Conservation (phyloP, 2,113 vertebrate species). For the Ranitomeya variabilis region DNA sequence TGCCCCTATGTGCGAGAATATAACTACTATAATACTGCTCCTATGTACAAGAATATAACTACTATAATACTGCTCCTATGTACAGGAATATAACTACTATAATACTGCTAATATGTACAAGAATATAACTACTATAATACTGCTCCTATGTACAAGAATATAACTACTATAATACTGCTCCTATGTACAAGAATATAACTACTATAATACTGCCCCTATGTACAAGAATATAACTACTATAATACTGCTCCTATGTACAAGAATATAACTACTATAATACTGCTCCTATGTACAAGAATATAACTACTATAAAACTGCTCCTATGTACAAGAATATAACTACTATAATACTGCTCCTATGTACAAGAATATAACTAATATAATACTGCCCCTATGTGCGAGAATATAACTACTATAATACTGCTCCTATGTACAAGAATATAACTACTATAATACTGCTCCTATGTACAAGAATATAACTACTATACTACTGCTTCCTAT, state of each 20-base stretch:
- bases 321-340: not conserved
- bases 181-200: slow-evolving; percentile 13
- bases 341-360: not conserved
- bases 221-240: not conserved
- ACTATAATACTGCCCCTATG: no score
- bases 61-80: no score
- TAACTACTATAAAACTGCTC: not conserved
- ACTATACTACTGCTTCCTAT: not conserved
- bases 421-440: not conserved
- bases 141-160: not conserved
- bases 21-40: no score
- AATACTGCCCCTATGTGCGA: not conserved
- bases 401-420: not conserved
- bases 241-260: not conserved
- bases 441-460: not conserved
- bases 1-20: no score
- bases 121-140: slow-evolving; percentile 21
- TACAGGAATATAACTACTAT: not conserved
- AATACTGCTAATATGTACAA: not conserved
- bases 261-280: slow-evolving; percentile 4
- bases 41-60: no score
- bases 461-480: slow-evolving; percentile 4
- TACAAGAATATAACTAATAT: slow-evolving; percentile 5
- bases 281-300: not conserved
- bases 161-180: slow-evolving; percentile 1